These are phyloP conservation scores for Protula sp. DNA, from an alignment of 2,888 invertebrate species.

Conservation along the genomic window DNA sequence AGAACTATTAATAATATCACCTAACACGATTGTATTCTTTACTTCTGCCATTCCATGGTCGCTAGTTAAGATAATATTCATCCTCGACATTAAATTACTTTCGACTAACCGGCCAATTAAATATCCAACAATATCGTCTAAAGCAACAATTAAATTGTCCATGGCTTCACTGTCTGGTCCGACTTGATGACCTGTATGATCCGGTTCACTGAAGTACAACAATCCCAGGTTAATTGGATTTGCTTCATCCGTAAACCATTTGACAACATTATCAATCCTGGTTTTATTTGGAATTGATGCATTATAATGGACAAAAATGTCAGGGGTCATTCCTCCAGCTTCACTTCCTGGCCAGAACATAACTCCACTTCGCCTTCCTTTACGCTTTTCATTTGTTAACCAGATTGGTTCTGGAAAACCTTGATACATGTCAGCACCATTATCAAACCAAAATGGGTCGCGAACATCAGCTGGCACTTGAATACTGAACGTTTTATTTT, in stretches of 20 bases:
- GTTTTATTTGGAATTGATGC: constrained; percentile 35
- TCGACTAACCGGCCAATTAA: constrained; percentile 57
- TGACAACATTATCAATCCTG: constrained; percentile 34
- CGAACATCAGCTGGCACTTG: constrained; percentile 27
- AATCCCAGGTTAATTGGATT: constrained; percentile 67
- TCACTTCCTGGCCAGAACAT: constrained; percentile 69
- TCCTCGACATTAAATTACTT: constrained; percentile 56
- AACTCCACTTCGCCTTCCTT: constrained; percentile 60
- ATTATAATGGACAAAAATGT: constrained; percentile 28
- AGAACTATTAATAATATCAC: constrained; percentile 36
- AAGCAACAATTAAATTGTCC: constrained; percentile 58
- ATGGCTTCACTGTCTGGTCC: constrained; percentile 53
- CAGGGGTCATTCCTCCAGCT: constrained; percentile 36
- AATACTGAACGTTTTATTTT: constrained; percentile 28
- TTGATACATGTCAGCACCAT: constrained; percentile 23
- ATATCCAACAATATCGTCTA: constrained; percentile 55
- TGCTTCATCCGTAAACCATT: constrained; percentile 39
- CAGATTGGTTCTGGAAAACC: constrained; percentile 46
- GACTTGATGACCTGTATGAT: constrained; percentile 61
- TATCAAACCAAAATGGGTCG: constrained; percentile 58
- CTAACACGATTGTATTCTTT: constrained; percentile 12
- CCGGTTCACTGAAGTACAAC: constrained; percentile 69
- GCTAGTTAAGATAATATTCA: constrained; percentile 66
- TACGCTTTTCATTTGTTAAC: constrained; percentile 56
- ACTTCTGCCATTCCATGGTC: constrained; percentile 62